Percentiles rank a stretch among this genome's conserved stretches.
These are phyloP conservation scores for Irena cyanogastra DNA, from an alignment of 2,113 vertebrate genomes.

Conservation along the genomic window DNA sequence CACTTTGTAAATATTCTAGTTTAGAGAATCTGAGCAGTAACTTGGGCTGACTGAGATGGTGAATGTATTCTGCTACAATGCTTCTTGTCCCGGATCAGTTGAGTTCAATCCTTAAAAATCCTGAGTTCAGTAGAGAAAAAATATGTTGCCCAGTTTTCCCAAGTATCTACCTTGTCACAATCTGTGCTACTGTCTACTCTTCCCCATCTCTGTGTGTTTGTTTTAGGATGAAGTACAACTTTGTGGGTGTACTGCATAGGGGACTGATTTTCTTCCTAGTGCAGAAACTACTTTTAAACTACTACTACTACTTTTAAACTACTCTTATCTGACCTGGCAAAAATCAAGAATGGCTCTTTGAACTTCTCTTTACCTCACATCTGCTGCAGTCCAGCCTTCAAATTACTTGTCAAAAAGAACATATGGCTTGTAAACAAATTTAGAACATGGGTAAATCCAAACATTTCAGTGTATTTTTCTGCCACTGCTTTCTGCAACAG, in stretches of 20 bases:
- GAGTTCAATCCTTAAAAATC: background rate
- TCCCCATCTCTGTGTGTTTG: background rate
- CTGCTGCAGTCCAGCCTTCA: background rate
- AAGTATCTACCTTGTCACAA: background rate
- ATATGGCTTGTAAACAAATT: background rate
- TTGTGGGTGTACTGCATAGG: background rate
- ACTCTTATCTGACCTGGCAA: background rate
- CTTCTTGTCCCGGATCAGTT: background rate
- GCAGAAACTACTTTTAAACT: background rate
- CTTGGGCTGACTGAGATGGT: background rate
- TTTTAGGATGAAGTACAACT: background rate
- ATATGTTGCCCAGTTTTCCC: background rate
- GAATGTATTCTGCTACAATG: background rate
- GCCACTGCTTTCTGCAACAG: background rate
- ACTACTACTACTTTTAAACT: too few species aligned
- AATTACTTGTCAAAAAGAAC: background rate
- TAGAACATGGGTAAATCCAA: background rate
- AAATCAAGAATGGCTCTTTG: background rate
- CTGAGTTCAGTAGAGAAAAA: background rate
- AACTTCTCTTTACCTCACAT: background rate
- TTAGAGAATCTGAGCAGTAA: background rate
- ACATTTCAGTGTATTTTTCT: background rate
- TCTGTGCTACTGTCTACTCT: background rate
- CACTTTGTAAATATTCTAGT: background rate
- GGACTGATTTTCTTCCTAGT: background rate